Evolutionary conservation across 35 echinoderm and acorn worm genomes (phyloP).

Genomic region (Lytechinus variegatus): DNA sequence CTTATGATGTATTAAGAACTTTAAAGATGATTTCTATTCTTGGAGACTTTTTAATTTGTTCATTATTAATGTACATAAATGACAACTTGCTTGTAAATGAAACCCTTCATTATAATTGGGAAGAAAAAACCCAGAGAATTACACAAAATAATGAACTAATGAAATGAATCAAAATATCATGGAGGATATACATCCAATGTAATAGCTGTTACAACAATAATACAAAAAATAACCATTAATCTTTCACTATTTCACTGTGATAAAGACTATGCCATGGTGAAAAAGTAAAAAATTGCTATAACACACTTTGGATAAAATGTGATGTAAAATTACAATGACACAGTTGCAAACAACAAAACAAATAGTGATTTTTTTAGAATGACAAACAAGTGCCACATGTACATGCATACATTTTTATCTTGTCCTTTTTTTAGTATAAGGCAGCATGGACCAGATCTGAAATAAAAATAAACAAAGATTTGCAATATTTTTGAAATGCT

Average conservation of each 20-base stretch:
- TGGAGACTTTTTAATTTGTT: background rate
- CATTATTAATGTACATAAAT: background rate
- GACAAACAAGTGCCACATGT: background rate
- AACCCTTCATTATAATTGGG: background rate
- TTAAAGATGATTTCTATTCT: background rate
- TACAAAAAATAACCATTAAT: background rate
- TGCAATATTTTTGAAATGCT: background rate
- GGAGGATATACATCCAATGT: background rate
- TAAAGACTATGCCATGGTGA: background rate
- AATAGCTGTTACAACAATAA: background rate
- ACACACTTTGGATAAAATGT: background rate
- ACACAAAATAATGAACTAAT: background rate
- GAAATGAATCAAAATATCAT: background rate
- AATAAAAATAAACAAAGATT: slow-evolving; percentile 28
- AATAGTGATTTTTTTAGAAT: background rate
- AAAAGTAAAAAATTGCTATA: background rate
- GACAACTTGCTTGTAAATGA: background rate
- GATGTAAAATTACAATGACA: background rate
- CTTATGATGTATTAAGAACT: background rate
- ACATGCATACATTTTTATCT: background rate
- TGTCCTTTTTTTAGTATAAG: slow-evolving; percentile 33
- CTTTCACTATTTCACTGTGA: background rate
- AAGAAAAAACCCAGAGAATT: background rate
- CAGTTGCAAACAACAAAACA: background rate
- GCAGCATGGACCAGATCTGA: slow-evolving; percentile 15